Conservation (phyloP, 2,797 vertebrate species). For the Bovichtus variegatus region DNA sequence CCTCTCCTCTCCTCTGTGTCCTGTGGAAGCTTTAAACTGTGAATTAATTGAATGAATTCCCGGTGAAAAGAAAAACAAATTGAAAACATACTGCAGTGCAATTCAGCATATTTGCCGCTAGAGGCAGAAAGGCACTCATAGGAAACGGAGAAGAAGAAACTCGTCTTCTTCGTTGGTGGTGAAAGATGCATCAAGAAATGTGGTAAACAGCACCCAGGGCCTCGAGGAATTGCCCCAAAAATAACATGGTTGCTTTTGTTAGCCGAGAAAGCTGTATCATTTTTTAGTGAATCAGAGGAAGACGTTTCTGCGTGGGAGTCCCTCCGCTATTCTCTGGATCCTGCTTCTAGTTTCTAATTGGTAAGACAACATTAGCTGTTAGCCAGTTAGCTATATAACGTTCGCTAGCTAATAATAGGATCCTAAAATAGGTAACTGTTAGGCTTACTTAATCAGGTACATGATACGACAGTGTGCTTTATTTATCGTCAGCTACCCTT, state of each 20-base stretch:
- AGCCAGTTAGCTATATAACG: slow-evolving; percentile 30
- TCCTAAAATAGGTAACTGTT: not conserved
- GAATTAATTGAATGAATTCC: not conserved
- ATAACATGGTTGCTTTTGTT: not conserved
- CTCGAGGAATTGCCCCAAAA: not conserved
- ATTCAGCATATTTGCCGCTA: not conserved
- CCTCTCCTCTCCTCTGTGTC: no score
- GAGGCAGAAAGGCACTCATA: slow-evolving; percentile 1
- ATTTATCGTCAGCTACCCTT: not conserved
- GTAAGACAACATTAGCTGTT: slow-evolving; percentile 56
- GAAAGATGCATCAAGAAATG: slow-evolving; percentile 1
- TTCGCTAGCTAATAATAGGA: slow-evolving; percentile 30
- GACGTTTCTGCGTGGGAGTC: not conserved
- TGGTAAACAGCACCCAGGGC: slow-evolving; percentile 62
- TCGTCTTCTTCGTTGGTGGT: not conserved
- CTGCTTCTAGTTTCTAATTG: slow-evolving; percentile 3
- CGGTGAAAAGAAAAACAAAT: not conserved
- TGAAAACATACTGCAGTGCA: accelerated
- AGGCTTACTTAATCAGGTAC: not conserved
- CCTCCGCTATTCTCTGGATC: not conserved
- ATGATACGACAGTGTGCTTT: not conserved
- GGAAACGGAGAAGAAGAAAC: not conserved
- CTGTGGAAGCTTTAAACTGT: not conserved
- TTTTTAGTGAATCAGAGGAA: not conserved
- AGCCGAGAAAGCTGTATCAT: no score